Evolutionary conservation across 2,888 invertebrate species (phyloP).

Genomic region (Microplitis deprimator): DNA sequence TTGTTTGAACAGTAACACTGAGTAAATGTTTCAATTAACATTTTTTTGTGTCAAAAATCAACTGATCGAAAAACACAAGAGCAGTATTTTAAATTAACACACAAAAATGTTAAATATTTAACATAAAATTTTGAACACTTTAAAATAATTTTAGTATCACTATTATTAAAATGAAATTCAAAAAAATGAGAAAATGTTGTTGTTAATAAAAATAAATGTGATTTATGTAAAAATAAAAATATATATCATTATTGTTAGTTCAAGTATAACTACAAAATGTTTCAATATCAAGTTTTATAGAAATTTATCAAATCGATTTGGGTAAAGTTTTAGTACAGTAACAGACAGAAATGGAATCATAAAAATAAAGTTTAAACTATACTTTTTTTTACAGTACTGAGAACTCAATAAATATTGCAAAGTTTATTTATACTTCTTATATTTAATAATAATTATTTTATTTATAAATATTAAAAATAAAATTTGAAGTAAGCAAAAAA

Average conservation of each 20-base stretch:
- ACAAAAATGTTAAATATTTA: too few relatives aligned
- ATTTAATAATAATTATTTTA: neutral
- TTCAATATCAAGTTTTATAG: neutral
- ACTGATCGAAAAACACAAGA: too few relatives aligned
- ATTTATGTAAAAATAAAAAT: neutral
- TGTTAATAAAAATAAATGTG: neutral
- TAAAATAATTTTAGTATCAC: too few relatives aligned
- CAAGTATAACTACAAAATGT: neutral
- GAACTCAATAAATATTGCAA: neutral
- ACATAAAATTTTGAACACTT: too few relatives aligned
- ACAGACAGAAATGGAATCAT: conserved; percentile 1
- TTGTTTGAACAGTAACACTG: too few relatives aligned
- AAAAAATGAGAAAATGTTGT: neutral
- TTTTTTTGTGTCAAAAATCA: too few relatives aligned
- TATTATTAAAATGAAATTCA: neutral
- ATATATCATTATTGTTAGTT: neutral
- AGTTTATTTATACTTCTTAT: neutral
- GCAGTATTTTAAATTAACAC: too few relatives aligned
- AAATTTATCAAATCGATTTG: neutral
- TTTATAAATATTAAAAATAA: neutral
- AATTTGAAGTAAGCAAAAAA: neutral
- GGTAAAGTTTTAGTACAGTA: neutral
- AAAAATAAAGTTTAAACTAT: neutral
- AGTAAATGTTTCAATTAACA: too few relatives aligned
- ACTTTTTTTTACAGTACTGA: neutral